Evolutionary conservation across 1,140 invertebrate genomes (phyloP), one percentile per base, ranked within the genome.

Genomic region (Listronotus oregonensis): DNA sequence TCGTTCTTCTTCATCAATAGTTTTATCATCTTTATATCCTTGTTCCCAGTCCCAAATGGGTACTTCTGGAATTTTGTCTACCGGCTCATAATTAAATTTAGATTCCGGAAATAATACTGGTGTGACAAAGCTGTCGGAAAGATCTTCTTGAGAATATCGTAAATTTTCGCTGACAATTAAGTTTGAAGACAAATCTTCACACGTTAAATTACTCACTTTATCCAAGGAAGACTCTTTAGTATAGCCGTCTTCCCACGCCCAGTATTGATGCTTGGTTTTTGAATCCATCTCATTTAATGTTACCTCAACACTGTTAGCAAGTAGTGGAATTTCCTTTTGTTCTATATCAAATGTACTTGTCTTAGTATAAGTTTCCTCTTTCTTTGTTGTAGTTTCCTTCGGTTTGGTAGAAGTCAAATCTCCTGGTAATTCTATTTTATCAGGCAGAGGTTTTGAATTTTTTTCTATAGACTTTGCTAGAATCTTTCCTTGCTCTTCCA

Each of bases 221-320:
- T 64, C 61, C 17, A 64, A 14, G 18, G 61, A 51, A 32, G 61
- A 64, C 40, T 55, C 31, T 49, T 47, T 56, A 5, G 55, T 64
- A 40, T 47, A 64, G 3, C 61, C 61, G n/a, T 64, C 61, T 56
- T 64, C 61, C 61, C 61, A 64, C 15, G 52, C 12, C 61, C 61
- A 64, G 27, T 64, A 51, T 27, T 52, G 43, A 39, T 27, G n/a
- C 47, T 64, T 51, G 12, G 61, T 51, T 40, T 56, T 64, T 51
- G 55, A 56, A 27, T 64, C 61, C 8, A 64, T 64, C 8, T 61
- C 47, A 14, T 18, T 27, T 61, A 27, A n/a, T 9, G 2, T 6
- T 49, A 27, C 0, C 34, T 8, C 8, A 37, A 37, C 21, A 27
- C 21, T 27, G 1, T 27, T 27, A 67, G 59, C 44, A 11, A 12